Base-by-base conservation (phyloP, 2,113 vertebrate genomes). In the Larimichthys crocea region DNA sequence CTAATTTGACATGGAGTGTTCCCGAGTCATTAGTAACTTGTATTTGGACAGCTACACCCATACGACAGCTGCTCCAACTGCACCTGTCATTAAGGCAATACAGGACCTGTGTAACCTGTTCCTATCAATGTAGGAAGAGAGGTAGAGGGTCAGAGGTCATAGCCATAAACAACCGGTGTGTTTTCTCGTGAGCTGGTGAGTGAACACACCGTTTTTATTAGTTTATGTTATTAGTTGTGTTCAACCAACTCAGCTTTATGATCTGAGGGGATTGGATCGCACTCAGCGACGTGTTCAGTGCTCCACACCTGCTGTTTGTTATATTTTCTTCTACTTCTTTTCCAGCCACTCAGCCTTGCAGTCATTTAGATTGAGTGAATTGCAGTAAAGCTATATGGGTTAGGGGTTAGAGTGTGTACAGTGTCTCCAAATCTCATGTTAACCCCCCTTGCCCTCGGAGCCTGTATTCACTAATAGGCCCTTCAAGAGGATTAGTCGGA, bases 401-500 rank as follows among this genome's bases (percentile, higher is more conserved):
- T 56, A 62, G 50, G 76, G 85, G 80, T 60, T 61, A 66, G 53
- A 22, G 63, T 20, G 50, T 42, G 60, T n/a, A 9, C 65, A 49
- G 71, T 64, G 70, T 84, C 82, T 88, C 52, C 85, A 92, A 85
- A 92, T 90, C 83, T 89, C 80, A 82, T 40, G 85, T 86, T 90
- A 84, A 91, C 88, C 86, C 59, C 63, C 16, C 3, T 26, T 46
- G 74, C 68, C 80, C 56, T 59, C 6, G 64, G 49, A 73, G 52
- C 49, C 52, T 83, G 72, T 65, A 22, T 61, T 76, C 22, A 53
- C 85, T 88, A 86, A 83, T 84, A 86, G 85, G 67, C 26, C 73
- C 70, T 29, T 49, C 85, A 92, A 92, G 91, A 92, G 89, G 91
- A 92, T 94, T 93, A 88, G 76, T 11, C 2, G 61, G 76, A 72